Base-by-base conservation (phyloP, 1,140 invertebrate species). In the Ptiloglossa arizonensis region DNA sequence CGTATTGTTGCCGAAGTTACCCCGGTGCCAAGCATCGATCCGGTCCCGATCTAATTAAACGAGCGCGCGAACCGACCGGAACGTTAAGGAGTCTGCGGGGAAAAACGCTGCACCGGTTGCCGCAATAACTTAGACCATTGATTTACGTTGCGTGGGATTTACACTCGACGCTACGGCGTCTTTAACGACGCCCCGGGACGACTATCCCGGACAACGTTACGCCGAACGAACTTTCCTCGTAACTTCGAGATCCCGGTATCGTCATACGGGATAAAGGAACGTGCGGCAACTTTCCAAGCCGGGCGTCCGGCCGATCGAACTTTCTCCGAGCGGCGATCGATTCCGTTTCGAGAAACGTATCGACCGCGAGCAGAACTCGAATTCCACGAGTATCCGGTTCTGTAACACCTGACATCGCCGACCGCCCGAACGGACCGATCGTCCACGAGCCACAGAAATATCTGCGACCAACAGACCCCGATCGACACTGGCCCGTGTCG, bases 41-140 rank as follows among this genome's bases (percentile, higher is more conserved):
- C 73, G 24, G 27, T 1, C 38, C n/a, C 41, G 73, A 75, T 69
- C 73, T 69, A 76, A 69, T 69, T 68, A 68, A 68, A 69, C 66
- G n/a, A n/a, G n/a, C n/a, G 54, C 64, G 54, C 41, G 56, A 62
- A 24, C 22, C 27, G 41, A 11, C n/a, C 44, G 9, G n/a, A 48
- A 52, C 46, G 27, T 63, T 54, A 27, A 73, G 11, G 29, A 35
- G 15, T 24, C 35, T 9, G 19, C 11, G 22, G 32, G 22, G 71
- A 54, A 15, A 17, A 46, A 22, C 27, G 35, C 0, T 3, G 27
- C 54, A 15, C 19, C 54, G 27, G 41, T 35, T 22, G 41, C 19
- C 19, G 15, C 35, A 8, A 54, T 48, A 38, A 59, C n/a, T 32
- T 6, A 5, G 54, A 24, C 35, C 38, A n/a, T 35, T 22, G 41